A percentile compares a stretch with the other conserved stretches of the same genome.
Conservation (phyloP, 2,888 invertebrate species). For the Nasonia oneida region DNA sequence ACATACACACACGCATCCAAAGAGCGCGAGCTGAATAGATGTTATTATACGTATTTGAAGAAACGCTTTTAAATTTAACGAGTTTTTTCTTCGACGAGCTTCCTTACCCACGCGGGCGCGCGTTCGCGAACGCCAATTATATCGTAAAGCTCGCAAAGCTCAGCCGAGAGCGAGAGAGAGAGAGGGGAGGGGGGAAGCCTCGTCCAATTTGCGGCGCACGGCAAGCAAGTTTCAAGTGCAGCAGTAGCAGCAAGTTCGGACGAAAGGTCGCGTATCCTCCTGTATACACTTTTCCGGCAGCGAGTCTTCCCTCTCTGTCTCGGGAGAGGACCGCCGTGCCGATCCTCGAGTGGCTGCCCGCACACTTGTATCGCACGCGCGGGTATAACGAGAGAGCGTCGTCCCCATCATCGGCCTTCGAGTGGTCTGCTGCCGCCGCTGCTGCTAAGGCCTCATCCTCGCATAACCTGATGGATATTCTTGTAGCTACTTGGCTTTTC, state of each 20-base stretch:
- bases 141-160: constrained; percentile 68
- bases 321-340: background rate
- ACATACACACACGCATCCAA: background rate
- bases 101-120: constrained; percentile 7
- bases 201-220: constrained; percentile 75
- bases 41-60: constrained; percentile 35
- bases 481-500: constrained; percentile 2
- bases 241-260: constrained; percentile 70
- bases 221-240: constrained; percentile 72
- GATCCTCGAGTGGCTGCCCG: constrained; percentile 16
- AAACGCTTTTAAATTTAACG: constrained; percentile 51
- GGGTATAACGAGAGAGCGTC: constrained; percentile 32
- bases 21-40: background rate
- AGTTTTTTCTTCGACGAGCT: constrained; percentile 42
- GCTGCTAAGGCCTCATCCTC: background rate
- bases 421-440: background rate
- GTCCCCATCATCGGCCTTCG: constrained; percentile 39
- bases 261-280: constrained; percentile 70
- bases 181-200: background rate
- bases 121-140: constrained; percentile 75
- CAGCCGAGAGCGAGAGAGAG: constrained; percentile 62
- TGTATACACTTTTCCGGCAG: constrained; percentile 48
- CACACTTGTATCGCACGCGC: constrained; percentile 45
- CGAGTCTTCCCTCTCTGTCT: background rate
- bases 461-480: background rate